Percentiles rank a stretch among this genome's conserved stretches.
phyloP scores from a whole-genome alignment of 1,140 invertebrate genomes.

The Diabrotica undecimpunctata region DNA sequence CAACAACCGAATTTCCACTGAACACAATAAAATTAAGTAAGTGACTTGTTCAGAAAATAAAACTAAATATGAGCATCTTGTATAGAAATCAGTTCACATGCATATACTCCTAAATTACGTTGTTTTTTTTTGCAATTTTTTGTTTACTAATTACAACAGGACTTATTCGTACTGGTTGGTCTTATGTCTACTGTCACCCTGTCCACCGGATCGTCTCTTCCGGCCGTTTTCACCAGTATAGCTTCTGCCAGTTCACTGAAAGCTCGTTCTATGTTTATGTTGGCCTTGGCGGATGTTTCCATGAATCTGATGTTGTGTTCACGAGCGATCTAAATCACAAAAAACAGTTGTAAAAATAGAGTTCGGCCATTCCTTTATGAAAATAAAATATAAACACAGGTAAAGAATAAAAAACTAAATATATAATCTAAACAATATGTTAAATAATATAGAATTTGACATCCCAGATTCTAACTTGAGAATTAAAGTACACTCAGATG shows the following conservation, averaged over 20 bases:
- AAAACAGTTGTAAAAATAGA: neutral
- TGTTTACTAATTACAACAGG: conserved; percentile 41
- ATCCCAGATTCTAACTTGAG: no score
- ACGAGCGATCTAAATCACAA: conserved; percentile 78
- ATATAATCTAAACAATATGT: no score
- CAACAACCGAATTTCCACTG: neutral
- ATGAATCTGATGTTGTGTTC: conserved; percentile 97
- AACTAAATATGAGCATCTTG: conserved; percentile 16
- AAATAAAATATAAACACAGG: neutral
- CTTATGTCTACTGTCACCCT: conserved; percentile 62
- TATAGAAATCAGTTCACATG: conserved; percentile 21
- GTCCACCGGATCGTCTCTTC: conserved; percentile 65
- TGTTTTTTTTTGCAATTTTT: conserved; percentile 4
- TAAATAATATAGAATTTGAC: no score
- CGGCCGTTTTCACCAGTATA: conserved; percentile 84
- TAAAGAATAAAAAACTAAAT: no score
- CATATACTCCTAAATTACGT: conserved; percentile 5
- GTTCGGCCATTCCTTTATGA: neutral
- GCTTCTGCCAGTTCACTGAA: conserved; percentile 96
- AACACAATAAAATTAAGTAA: neutral
- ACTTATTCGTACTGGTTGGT: conserved; percentile 47
- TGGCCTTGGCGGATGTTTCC: conserved; percentile 98
- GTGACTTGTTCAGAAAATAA: neutral
- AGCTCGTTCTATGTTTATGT: conserved; percentile 96
- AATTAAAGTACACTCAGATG: no score